Base-by-base conservation (phyloP, 2,113 vertebrate species). In the Oryzias celebensis region DNA sequence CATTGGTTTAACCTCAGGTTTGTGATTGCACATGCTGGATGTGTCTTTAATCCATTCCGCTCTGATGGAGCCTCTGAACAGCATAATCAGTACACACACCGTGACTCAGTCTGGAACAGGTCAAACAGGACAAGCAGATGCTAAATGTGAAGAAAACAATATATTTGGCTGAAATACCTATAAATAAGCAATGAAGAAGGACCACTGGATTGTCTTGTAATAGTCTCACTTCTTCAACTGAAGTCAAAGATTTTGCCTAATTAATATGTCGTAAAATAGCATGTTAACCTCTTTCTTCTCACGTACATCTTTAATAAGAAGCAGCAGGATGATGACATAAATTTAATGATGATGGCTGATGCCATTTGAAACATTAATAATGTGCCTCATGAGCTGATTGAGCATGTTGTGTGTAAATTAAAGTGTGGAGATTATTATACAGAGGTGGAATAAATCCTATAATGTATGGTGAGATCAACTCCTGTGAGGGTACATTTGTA, bases 341-440 rank as follows among this genome's bases (percentile, higher is more conserved):
- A 71, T 49, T 31, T 66, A 64, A 56, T 61, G 55, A 74, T 62
- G 63, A 64, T 44, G 69, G 49, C 69, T 65, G 67, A 58, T 65
- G 65, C 42, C 23, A 14, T 23, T 23, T 49, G n/a, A 41, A 59
- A 48, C 55, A 57, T 62, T 71, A 69, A 82, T 62, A 43, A 22
- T 50, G 43, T 15, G 43, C 42, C 48, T 23, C 51, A 56, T 17
- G 26, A 54, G 23, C 10, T 50, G 64, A 56, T 44, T 24, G 47
- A 60, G 48, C 22, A 13, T 47, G 46, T 18, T 58, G 50, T 31
- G 46, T 63, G 51, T 61, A 24, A 16, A 43, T 4, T 51, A 13
- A 50, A 41, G 15, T 10, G 14, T 4, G 8, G 15, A 18, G 45
- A 71, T 65, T 60, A 41, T 43, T 28, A 3, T 50, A 7, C 7